Percentiles rank a stretch among this genome's conserved stretches.
These are phyloP conservation scores for Melanotaenia maccullochi DNA, from an alignment of 2,797 vertebrate genomes.

Conservation along the genomic window DNA sequence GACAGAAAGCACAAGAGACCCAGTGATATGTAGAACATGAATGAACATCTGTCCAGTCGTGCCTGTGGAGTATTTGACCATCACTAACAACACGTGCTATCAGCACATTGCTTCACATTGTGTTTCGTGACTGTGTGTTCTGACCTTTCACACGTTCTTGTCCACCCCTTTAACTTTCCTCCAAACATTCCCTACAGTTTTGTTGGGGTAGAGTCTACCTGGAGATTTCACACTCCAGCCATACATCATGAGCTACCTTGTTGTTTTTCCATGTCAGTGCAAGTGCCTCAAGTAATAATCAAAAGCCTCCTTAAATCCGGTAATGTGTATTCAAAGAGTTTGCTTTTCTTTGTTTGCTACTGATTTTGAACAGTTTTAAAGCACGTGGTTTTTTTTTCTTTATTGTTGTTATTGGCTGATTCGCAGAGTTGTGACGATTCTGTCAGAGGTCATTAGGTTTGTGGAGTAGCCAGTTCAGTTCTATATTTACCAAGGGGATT, in stretches of 20 bases:
- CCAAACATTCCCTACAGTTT: slow-evolving; percentile 2
- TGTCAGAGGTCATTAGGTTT: slow-evolving; percentile 66
- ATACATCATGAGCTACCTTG: slow-evolving; percentile 20
- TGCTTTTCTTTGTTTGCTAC: background rate
- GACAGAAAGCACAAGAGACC: slow-evolving; percentile 68
- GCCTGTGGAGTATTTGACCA: slow-evolving; percentile 41
- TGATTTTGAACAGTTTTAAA: background rate
- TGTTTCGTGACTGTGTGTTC: slow-evolving; percentile 32
- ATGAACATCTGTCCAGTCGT: slow-evolving; percentile 51
- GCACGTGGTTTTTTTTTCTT: background rate
- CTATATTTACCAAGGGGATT: slow-evolving; percentile 77
- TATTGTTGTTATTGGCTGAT: slow-evolving; percentile 42
- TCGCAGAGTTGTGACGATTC: slow-evolving; percentile 58
- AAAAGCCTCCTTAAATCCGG: slow-evolving; percentile 11
- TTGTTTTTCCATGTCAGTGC: slow-evolving; percentile 3
- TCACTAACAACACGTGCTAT: slow-evolving; percentile 34
- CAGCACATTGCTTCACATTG: slow-evolving; percentile 16
- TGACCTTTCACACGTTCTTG: slow-evolving; percentile 20
- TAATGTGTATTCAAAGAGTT: background rate
- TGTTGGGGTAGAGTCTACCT: background rate
- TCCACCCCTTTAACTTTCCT: background rate
- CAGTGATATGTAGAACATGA: slow-evolving; percentile 39
- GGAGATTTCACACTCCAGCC: slow-evolving; percentile 8
- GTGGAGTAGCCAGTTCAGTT: slow-evolving; percentile 52
- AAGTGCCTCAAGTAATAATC: slow-evolving; percentile 10